Percentiles rank a stretch among this genome's conserved stretches.
Evolutionary conservation across 2,113 vertebrate genomes (phyloP).

Genomic region (Silurus asotus): DNA sequence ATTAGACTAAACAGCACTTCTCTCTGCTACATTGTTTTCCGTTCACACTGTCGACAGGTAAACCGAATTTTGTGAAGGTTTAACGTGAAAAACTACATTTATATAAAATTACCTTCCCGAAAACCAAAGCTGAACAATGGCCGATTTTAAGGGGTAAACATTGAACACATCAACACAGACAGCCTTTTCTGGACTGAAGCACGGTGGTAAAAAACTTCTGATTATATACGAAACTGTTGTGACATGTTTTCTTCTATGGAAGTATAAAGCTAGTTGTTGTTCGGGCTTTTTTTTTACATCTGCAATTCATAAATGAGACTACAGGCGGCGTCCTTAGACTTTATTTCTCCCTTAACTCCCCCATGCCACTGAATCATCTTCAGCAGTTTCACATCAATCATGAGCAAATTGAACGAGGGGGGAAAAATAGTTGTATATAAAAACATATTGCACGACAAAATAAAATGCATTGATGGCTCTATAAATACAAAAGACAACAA

Average conservation of each 20-base stretch:
- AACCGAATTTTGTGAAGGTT: background rate
- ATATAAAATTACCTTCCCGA: background rate
- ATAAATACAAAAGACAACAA: background rate
- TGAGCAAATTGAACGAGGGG: background rate
- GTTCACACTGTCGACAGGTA: background rate
- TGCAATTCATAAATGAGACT: background rate
- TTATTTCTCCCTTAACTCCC: background rate
- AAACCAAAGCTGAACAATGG: background rate
- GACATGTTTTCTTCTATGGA: background rate
- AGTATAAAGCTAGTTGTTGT: background rate
- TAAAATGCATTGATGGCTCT: background rate
- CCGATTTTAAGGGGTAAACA: background rate
- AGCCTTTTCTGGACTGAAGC: background rate
- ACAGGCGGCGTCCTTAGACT: slow-evolving; percentile 21
- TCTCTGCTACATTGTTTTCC: background rate
- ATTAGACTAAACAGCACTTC: background rate
- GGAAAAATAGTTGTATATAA: background rate
- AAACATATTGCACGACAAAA: background rate
- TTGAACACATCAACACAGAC: background rate
- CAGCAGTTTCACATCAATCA: background rate
- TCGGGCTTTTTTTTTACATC: background rate
- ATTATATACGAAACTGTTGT: background rate
- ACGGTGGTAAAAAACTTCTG: no score
- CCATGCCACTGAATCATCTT: slow-evolving; percentile 18
- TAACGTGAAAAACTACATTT: background rate